Conservation (phyloP, 2,888 invertebrate genomes). For the Itoplectis maculator region DNA sequence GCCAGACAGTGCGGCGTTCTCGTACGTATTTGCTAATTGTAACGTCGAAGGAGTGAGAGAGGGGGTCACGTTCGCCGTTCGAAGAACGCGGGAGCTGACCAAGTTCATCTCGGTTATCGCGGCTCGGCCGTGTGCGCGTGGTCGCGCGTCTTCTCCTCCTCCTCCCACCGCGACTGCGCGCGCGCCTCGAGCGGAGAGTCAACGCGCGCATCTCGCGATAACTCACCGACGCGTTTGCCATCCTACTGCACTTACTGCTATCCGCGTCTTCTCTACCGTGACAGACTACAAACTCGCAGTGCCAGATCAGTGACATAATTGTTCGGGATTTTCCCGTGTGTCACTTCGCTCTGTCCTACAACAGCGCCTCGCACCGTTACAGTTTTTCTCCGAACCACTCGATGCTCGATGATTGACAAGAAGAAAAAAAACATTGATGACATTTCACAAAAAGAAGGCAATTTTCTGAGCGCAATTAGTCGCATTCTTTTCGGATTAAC, state of each 20-base stretch:
- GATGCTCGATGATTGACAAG: background rate
- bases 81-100: constrained; percentile 41
- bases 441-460: background rate
- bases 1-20: constrained; percentile 38
- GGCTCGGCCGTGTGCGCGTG: background rate
- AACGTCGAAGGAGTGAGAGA: constrained; percentile 33
- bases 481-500: background rate
- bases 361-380: constrained; percentile 11
- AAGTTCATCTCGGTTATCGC: constrained; percentile 34
- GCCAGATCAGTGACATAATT: constrained; percentile 41
- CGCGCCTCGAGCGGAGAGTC: constrained; percentile 16
- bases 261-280: constrained; percentile 38
- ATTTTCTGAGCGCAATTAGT: background rate
- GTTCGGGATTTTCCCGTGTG: constrained; percentile 46
- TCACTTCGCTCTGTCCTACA: constrained; percentile 12
- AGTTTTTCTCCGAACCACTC: constrained; percentile 27
- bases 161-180: constrained; percentile 10
- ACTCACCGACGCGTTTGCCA: background rate
- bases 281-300: constrained; percentile 7
- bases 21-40: constrained; percentile 5
- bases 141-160: constrained; percentile 18
- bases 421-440: background rate
- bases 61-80: constrained; percentile 48
- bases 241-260: constrained; percentile 21
- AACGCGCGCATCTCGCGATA: constrained; percentile 24